Conservation (phyloP, 2,888 invertebrate species). For the Oscheius sp. region DNA sequence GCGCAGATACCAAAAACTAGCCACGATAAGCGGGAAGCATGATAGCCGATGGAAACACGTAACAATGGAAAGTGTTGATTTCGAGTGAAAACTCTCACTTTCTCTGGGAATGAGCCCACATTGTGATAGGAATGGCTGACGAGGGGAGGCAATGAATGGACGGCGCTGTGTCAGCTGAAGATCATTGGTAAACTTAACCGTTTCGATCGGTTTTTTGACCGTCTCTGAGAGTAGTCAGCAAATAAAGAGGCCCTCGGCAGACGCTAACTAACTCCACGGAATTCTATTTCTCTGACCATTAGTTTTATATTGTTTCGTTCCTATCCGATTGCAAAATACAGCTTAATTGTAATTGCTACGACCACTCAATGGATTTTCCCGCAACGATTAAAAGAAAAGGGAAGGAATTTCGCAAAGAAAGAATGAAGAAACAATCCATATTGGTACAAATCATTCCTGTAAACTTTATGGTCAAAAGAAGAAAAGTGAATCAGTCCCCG, state of each 20-base stretch:
- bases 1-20: constrained; percentile 27
- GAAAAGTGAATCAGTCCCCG: constrained; percentile 10
- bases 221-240: constrained; percentile 27
- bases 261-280: neutral
- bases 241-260: constrained; percentile 9
- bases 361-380: constrained; percentile 6
- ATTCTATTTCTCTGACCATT: constrained; percentile 8
- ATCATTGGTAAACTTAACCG: constrained; percentile 24
- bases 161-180: constrained; percentile 23
- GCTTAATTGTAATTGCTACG: constrained; percentile 21
- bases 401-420: constrained; percentile 5
- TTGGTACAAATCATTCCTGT: neutral
- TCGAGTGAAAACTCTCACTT: constrained; percentile 9
- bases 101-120: neutral
- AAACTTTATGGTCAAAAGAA: constrained; percentile 15
- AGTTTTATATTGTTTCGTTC: neutral
- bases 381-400: constrained; percentile 17
- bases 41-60: constrained; percentile 32
- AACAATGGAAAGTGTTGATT: constrained; percentile 19
- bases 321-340: neutral
- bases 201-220: constrained; percentile 27
- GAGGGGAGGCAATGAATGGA: neutral
- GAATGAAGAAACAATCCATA: neutral
- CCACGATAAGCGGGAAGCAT: constrained; percentile 21
- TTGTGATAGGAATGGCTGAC: neutral